Evolutionary conservation across 1,140 invertebrate genomes (phyloP).

Genomic region (Saxidomus purpurata): DNA sequence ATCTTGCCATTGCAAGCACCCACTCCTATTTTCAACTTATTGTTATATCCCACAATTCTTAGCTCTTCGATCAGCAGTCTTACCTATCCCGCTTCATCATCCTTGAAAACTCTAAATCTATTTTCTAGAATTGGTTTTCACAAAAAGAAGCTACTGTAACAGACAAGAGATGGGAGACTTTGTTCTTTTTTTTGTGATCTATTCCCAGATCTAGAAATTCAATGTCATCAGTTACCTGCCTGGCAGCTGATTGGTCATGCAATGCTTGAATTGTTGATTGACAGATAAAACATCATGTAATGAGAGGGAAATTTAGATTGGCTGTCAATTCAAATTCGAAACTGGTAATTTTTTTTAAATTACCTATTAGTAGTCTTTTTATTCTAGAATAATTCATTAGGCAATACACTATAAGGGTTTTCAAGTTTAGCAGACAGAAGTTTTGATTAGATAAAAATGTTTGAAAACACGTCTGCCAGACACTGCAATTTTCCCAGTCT

Average conservation of each 20-base stretch:
- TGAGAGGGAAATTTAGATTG: not conserved
- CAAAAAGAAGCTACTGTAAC: no score
- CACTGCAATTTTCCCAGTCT: constrained; percentile 34
- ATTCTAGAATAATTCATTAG: constrained; percentile 9
- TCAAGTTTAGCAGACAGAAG: not conserved
- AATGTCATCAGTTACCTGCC: no score
- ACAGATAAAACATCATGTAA: constrained; percentile 11
- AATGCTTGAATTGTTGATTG: constrained; percentile 20
- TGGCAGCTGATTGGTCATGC: not conserved
- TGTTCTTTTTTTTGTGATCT: no score
- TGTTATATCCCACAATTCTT: no score
- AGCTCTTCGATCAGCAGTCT: no score
- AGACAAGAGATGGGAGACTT: no score
- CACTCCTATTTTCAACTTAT: no score
- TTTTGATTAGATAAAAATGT: constrained; percentile 8
- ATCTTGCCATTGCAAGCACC: no score
- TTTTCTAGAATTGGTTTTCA: no score
- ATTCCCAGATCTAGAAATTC: no score
- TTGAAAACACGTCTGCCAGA: constrained; percentile 2
- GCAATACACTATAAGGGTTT: constrained; percentile 41
- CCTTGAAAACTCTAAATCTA: no score
- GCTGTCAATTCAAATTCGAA: not conserved
- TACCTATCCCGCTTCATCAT: no score
- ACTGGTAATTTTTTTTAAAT: constrained; percentile 31
- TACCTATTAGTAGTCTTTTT: constrained; percentile 11